Percentiles rank a stretch among this genome's conserved stretches.
These are phyloP conservation scores for Actinia equina DNA, from an alignment of 64 coral and sea anemone genomes.

Conservation along the genomic window DNA sequence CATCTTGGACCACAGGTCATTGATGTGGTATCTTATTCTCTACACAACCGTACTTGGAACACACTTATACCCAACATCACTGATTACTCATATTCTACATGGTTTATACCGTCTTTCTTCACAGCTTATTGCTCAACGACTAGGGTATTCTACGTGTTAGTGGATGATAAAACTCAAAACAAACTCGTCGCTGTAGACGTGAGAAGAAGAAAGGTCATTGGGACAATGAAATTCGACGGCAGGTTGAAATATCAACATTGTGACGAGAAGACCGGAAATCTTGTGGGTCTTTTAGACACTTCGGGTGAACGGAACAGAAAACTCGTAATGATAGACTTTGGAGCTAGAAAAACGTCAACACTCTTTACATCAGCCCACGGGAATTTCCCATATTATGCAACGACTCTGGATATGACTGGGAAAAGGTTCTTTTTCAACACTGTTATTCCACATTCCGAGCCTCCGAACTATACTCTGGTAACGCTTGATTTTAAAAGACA, in stretches of 20 bases:
- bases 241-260: background rate
- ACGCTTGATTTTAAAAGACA: background rate
- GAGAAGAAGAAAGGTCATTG: background rate
- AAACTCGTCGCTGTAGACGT: background rate
- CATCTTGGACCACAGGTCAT: background rate
- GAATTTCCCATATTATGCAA: background rate
- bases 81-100: background rate
- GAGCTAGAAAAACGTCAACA: background rate
- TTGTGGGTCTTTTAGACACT: background rate
- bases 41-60: background rate
- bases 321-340: background rate
- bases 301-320: background rate
- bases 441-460: background rate
- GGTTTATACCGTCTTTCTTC: background rate
- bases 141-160: background rate
- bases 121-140: background rate
- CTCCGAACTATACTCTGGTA: background rate
- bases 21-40: background rate
- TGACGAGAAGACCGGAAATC: background rate
- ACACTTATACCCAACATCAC: background rate
- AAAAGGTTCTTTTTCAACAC: background rate
- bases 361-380: background rate
- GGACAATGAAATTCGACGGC: background rate
- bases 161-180: background rate
- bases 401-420: background rate